Conservation (phyloP, 2,113 vertebrate species). For the Phylloscopus whistleri region DNA sequence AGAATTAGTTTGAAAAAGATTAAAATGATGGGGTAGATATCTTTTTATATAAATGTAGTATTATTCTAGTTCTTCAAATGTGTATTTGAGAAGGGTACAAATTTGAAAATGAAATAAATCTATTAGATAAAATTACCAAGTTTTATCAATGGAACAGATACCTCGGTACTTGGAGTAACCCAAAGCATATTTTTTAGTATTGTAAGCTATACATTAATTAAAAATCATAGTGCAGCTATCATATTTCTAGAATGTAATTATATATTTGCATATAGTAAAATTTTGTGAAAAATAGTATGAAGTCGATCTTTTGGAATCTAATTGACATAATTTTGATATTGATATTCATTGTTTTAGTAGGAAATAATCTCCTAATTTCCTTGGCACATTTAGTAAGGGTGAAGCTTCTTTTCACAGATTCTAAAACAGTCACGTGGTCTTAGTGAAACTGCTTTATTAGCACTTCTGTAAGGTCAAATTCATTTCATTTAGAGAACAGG, state of each 20-base stretch:
- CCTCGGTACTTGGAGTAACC: background rate
- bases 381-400: background rate
- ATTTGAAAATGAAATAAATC: background rate
- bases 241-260: background rate
- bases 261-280: background rate
- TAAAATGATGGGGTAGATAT: background rate
- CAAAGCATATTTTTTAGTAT: background rate
- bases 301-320: background rate
- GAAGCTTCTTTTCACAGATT: background rate
- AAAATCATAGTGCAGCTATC: background rate
- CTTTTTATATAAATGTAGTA: background rate
- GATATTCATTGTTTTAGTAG: background rate
- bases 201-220: background rate
- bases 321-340: background rate
- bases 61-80: background rate
- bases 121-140: background rate
- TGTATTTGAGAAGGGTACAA: background rate
- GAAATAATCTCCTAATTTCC: background rate
- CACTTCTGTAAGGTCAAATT: background rate
- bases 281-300: background rate
- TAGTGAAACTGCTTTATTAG: background rate
- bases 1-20: background rate
- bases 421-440: background rate
- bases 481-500: background rate
- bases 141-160: background rate